Conservation (phyloP, 1,140 invertebrate species). For the Zophobas atratus region DNA sequence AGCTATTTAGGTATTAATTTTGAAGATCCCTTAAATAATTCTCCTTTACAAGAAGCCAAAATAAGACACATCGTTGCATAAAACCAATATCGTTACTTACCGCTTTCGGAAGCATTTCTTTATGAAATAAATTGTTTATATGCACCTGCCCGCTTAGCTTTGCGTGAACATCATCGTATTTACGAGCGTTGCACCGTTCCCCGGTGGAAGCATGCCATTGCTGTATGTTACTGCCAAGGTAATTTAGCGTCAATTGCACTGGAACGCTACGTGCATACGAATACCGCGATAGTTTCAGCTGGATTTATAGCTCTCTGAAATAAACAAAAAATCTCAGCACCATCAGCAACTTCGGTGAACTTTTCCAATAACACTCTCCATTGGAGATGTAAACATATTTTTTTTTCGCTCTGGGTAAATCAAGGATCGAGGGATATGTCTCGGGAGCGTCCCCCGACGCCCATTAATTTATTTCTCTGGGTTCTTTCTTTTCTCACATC, state of each 20-base stretch:
- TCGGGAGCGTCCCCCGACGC: not conserved
- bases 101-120: too few species aligned
- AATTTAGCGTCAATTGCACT: slow-evolving; percentile 26
- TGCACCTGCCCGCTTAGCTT: too few species aligned
- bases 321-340: slow-evolving; percentile 19
- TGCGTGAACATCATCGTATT: not conserved
- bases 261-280: slow-evolving; percentile 10
- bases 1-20: too few species aligned
- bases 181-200: slow-evolving; percentile 25
- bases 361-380: slow-evolving; percentile 27
- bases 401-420: slow-evolving; percentile 3
- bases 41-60: too few species aligned
- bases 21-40: too few species aligned
- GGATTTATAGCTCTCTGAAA: slow-evolving; percentile 18
- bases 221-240: slow-evolving; percentile 22
- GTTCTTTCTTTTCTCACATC: not conserved
- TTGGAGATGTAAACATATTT: slow-evolving; percentile 18
- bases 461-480: slow-evolving; percentile 1
- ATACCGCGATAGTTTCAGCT: slow-evolving; percentile 1
- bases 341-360: slow-evolving; percentile 1
- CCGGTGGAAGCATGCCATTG: slow-evolving; percentile 13
- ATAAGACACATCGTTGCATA: too few species aligned
- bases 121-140: too few species aligned
- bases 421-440: not conserved
- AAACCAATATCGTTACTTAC: too few species aligned